Base-by-base conservation (phyloP, 2,797 vertebrate species). In the Oreortyx pictus region DNA sequence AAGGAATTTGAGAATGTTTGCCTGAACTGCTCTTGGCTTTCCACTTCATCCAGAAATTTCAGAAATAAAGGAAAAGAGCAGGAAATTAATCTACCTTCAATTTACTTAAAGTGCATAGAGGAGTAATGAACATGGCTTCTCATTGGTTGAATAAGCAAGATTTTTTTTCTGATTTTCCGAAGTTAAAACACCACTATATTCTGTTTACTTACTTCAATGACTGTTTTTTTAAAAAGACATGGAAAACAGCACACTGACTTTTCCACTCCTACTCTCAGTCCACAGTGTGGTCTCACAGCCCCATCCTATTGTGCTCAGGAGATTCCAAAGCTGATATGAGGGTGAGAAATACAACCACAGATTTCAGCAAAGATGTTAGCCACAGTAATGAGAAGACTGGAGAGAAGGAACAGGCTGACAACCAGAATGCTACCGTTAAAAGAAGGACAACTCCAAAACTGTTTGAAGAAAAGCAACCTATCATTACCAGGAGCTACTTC, bases 341-440 rank as follows among this genome's bases (percentile, higher is more conserved):
- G 64, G 50, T 71, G 95, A 93, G 54, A 96, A 86, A 90, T 50
- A 85, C 15, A 74, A 24, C 11, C 8, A 16, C 46, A 59, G 27
- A 35, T 84, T 94, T 91, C 67, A 87, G 71, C 50, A 94, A 92
- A 90, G 67, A 88, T 12, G 15, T 23, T 82, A 90, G 59, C 67
- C 71, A 75, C 57, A 90, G 60, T 95, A 96, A 93, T 71, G 1
- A 90, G 83, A 94, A 81, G 14, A 60, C 16, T 44, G 70, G 46
- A 95, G 67, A 44, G 39, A 90, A 86, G n/a, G 27, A 94, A 76
- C n/a, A 50, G 73, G 82, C 60, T 80, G 29, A 82, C 76, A 77
- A 88, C 54, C n/a, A 41, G 67, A 70, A 95, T 88, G 64, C 27
- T 87, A 72, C 79, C 86, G 92, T 81, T 88, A 92, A 82, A 82